Evolutionary conservation across 2,797 vertebrate species (phyloP), one percentile per base, ranked within the genome.

Genomic region (Microctenopoma steveboyesi): DNA sequence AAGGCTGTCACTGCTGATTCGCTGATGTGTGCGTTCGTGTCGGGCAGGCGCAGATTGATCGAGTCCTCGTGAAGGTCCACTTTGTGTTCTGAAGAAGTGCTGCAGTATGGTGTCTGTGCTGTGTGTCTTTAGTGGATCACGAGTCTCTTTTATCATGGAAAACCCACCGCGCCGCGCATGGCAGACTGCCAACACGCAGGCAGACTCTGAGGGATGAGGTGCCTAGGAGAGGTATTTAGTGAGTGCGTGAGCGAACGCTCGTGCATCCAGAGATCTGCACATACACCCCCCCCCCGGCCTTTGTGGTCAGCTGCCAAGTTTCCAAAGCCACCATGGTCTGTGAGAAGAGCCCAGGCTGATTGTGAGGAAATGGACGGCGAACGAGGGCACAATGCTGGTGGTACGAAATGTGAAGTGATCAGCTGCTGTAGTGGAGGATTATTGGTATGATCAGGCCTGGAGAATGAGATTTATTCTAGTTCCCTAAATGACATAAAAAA

Each of bases 1-100:
- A 81, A 82, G 71, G 50, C 65, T 68, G 67, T 72, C 81, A 51
- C 53, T 33, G 16, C 66, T 57, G 39, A 69, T 83, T 74, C 69
- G 71, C 66, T 58, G 22, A 39, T 46, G 50, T 57, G 43, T 39
- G 53, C 14, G 13, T 66, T 62, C 56, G 69, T 37, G 68, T 54
- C 16, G 15, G 58, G 54, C 5, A 28, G 51, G 52, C 33, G 62
- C 61, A 18, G 43, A 42, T 58, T 72, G 49, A 46, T 55, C 40
- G 50, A 33, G 50, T 49, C 69, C 57, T 53, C 11, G 63, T 46
- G 10, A 42, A 64, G 46, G 66, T 78, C 55, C 33, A 4, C 25
- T 30, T 42, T n/a, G 18, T 15, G 39, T 52, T 53, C 22, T 6
- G 55, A n/a, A 15, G 12, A 45, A 47, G 30, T 6, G 43, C 30